A percentile compares a stretch with the other conserved stretches of the same genome.
Conservation (phyloP, 2,797 vertebrate genomes). For the Cossypha caffra region DNA sequence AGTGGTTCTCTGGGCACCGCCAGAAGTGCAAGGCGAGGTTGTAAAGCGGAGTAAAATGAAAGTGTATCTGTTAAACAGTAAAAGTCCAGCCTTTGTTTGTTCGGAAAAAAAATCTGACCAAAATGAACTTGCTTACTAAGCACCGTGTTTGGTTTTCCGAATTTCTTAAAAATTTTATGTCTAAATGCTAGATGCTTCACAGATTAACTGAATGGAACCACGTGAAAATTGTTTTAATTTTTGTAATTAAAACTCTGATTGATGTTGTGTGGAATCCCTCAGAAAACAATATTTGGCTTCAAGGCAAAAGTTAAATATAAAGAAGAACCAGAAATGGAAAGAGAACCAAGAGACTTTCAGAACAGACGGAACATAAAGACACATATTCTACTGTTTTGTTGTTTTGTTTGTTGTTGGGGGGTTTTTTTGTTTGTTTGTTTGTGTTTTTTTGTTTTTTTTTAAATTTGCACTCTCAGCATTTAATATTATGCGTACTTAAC, state of each 20-base stretch:
- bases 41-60: not conserved
- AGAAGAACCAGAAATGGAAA: not conserved
- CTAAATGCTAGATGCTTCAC: not conserved
- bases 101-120: not conserved
- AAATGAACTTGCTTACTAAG: not conserved
- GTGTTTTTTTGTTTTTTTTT: no score
- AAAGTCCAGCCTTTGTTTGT: not conserved
- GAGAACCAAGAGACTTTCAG: not conserved
- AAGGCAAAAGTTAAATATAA: not conserved
- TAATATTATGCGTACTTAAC: not conserved
- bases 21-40: accelerated
- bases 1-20: not conserved
- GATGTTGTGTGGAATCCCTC: not conserved
- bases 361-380: not conserved
- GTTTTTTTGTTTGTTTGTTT: no score
- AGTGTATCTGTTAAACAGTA: not conserved
- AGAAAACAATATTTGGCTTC: not conserved
- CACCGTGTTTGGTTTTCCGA: not conserved
- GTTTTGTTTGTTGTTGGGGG: not conserved
- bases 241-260: not conserved
- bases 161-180: not conserved
- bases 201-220: not conserved
- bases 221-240: not conserved
- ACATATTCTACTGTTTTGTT: not conserved
- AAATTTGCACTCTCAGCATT: not conserved